These are phyloP conservation scores for Eupeodes latifasciatus DNA, from an alignment of 2,888 invertebrate genomes.

Conservation along the genomic window DNA sequence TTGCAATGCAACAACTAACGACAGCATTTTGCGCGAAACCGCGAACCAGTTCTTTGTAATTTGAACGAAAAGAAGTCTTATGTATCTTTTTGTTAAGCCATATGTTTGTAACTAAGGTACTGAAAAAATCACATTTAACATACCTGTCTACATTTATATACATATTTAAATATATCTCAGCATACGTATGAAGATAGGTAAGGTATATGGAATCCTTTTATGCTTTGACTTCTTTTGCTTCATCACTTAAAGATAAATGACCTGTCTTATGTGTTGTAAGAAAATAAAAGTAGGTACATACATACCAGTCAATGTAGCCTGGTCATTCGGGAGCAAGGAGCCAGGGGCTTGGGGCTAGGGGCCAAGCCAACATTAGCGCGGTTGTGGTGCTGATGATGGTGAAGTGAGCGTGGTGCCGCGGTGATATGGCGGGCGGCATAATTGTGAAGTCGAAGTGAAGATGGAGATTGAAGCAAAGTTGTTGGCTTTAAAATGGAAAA, in stretches of 20 bases:
- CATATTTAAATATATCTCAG: not conserved
- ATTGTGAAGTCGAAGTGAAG: not conserved
- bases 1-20: slow-evolving; percentile 61
- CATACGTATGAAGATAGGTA: slow-evolving; percentile 32
- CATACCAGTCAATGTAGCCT: not conserved
- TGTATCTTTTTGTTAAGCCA: slow-evolving; percentile 46
- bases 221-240: slow-evolving; percentile 64
- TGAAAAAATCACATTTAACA: not conserved
- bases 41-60: slow-evolving; percentile 75
- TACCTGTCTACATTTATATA: slow-evolving; percentile 10
- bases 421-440: not conserved
- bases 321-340: not conserved
- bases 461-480: slow-evolving; percentile 1
- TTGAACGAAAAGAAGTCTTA: slow-evolving; percentile 52
- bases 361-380: not conserved
- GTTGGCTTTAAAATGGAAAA: slow-evolving; percentile 10
- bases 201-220: slow-evolving; percentile 47
- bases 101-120: not conserved
- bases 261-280: slow-evolving; percentile 69
- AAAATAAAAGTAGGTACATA: slow-evolving; percentile 33
- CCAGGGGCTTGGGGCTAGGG: too few relatives aligned
- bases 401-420: not conserved
- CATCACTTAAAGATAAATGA: slow-evolving; percentile 74
- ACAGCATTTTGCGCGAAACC: slow-evolving; percentile 62
- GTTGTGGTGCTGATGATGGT: too few relatives aligned